Evolutionary conservation across 2,797 vertebrate species (phyloP).

Genomic region (Threskiornis aethiopicus): DNA sequence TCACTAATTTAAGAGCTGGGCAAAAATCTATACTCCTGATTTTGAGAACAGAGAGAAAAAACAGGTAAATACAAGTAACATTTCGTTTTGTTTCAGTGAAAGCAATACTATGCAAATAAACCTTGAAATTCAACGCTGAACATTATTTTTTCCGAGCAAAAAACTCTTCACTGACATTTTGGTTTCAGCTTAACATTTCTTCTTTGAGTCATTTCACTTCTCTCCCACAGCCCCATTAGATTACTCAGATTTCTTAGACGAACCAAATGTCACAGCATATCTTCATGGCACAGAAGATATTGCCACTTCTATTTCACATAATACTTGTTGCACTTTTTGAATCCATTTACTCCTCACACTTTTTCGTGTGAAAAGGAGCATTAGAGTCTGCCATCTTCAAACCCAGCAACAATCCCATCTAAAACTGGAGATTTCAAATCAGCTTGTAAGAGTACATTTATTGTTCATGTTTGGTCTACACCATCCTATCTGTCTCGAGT

Average conservation of each 20-base stretch:
- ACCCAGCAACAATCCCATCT: not conserved
- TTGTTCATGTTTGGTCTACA: not conserved
- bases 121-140: not conserved
- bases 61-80: not conserved
- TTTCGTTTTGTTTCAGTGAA: not conserved
- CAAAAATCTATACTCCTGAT: not conserved
- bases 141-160: not conserved
- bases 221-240: not conserved
- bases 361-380: not conserved
- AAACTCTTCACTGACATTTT: not conserved
- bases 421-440: not conserved
- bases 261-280: rapidly evolving
- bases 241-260: not conserved
- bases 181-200: not conserved
- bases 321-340: not conserved
- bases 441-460: not conserved
- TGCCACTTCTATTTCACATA: not conserved
- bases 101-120: not conserved
- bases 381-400: not conserved
- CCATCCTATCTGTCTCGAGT: not conserved
- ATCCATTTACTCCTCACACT: not conserved
- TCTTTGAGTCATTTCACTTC: not conserved
- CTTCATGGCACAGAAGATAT: not conserved
- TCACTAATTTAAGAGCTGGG: not conserved
- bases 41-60: not conserved